Base-by-base conservation (phyloP, 2,888 invertebrate genomes). In the Himalopsyche anomala region DNA sequence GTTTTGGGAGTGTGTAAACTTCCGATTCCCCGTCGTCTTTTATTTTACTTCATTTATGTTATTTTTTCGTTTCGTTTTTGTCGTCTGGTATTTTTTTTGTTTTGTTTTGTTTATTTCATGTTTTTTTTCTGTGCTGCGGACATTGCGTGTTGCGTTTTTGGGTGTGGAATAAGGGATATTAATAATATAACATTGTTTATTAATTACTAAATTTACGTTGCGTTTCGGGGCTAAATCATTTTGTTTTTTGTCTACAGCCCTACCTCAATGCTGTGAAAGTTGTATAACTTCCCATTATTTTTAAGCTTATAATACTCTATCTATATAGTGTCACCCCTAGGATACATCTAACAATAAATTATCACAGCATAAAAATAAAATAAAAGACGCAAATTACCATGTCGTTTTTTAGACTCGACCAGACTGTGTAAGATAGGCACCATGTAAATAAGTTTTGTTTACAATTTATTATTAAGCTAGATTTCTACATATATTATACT, bases 11-110 rank as follows among this genome's bases (percentile, higher is more conserved):
- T 74, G 36, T 74, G 74, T 74, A 74, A 28, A 74, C 74, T 74
- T 74, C 74, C 74, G 74, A 74, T 12, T 74, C 74, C 74, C 74
- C 74, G 74, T 74, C 74, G 74, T 74, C 74, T 74, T 74, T 74
- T 74, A 36, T 74, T 74, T 38, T 28, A 74, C 74, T 74, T 74
- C 74, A 74, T 74, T 74, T 51, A 15, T 74, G 12, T 74, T 74
- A 15, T 51, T 51, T 51, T 51, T 51, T 51, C 15, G 12, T 74
- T 74, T 36, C 74, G 74, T 74, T 74, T 74, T 36, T 74, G 74
- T 74, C 74, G 74, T 74, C 74, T 74, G 74, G 36, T 36, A 74
- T 74, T 74, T 51, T 51, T 51, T 40, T n/a, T n/a, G 40, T 40
- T 51, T 38, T 36, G 28, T 74, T 74, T 74, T 15, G 38, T 74